These are phyloP conservation scores for Brachypteracias leptosomus DNA, from an alignment of 2,113 vertebrate genomes.

Conservation along the genomic window DNA sequence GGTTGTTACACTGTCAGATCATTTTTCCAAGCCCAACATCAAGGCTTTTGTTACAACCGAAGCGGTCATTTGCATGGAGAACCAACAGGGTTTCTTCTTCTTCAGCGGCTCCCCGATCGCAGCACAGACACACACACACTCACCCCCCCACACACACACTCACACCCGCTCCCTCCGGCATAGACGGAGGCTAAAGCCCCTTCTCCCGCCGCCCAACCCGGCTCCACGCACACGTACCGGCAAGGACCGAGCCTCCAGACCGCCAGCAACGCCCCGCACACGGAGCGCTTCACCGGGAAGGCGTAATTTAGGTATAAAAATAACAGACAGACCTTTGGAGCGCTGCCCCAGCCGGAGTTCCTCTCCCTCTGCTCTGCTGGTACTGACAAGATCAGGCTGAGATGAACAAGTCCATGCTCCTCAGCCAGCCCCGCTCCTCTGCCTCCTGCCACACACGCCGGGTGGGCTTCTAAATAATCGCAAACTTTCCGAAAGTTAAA, in stretches of 20 bases:
- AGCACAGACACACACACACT: not conserved
- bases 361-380: slow-evolving; percentile 46
- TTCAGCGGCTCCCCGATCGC: slow-evolving; percentile 28
- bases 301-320: not conserved
- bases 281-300: fast-evolving
- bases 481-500: slow-evolving; percentile 67
- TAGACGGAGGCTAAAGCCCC: not conserved
- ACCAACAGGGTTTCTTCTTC: slow-evolving; percentile 65
- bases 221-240: not conserved
- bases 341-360: slow-evolving; percentile 72
- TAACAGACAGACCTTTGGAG: slow-evolving; percentile 61
- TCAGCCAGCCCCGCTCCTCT: slow-evolving; percentile 16
- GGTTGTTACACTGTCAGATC: slow-evolving; percentile 74
- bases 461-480: not conserved
- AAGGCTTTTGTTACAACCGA: slow-evolving; percentile 75
- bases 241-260: not conserved
- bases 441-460: not conserved
- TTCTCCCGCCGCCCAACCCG: not conserved
- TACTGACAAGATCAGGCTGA: slow-evolving; percentile 71
- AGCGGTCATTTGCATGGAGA: slow-evolving; percentile 78
- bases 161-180: too few species aligned
- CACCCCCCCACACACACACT: not conserved
- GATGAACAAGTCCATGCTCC: slow-evolving; percentile 71
- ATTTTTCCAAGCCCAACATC: slow-evolving; percentile 69
- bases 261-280: not conserved